A percentile compares a stretch with the other conserved stretches of the same genome.
phyloP scores from a whole-genome alignment of 1,140 invertebrate species.

The Ericerus pela region DNA sequence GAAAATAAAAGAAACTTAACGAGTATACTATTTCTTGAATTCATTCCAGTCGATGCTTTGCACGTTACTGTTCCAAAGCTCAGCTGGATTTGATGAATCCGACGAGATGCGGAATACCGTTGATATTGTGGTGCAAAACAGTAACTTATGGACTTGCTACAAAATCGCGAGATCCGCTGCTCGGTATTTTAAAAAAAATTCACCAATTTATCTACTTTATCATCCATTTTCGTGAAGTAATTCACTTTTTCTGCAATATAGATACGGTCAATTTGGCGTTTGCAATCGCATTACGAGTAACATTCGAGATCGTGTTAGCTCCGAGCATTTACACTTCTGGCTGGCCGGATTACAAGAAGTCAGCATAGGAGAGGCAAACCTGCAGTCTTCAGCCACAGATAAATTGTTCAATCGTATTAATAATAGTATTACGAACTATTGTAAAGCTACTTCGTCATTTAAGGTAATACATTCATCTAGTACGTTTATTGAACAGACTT shows the following conservation, averaged over 20 bases:
- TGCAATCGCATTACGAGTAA: slow-evolving; percentile 49
- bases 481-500: background rate
- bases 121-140: slow-evolving; percentile 39
- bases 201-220: background rate
- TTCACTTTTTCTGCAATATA: slow-evolving; percentile 23
- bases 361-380: slow-evolving; percentile 33
- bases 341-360: slow-evolving; percentile 58
- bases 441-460: slow-evolving; percentile 49
- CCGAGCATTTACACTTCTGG: slow-evolving; percentile 84
- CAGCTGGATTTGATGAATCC: slow-evolving; percentile 36
- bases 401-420: slow-evolving; percentile 42
- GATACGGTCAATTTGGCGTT: slow-evolving; percentile 66
- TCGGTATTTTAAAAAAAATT: slow-evolving; percentile 18
- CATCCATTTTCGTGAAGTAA: background rate
- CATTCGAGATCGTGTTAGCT: slow-evolving; percentile 58
- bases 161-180: slow-evolving; percentile 71
- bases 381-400: slow-evolving; percentile 19
- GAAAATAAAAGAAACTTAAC: too few relatives aligned
- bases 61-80: slow-evolving; percentile 67
- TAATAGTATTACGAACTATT: slow-evolving; percentile 41
- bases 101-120: slow-evolving; percentile 43
- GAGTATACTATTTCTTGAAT: background rate
- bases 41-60: slow-evolving; percentile 41
- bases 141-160: slow-evolving; percentile 71
- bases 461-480: slow-evolving; percentile 36